A percentile compares a stretch with the other conserved stretches of the same genome.
phyloP scores from a whole-genome alignment of 2,888 invertebrate genomes.

The Protophormia terraenovae region DNA sequence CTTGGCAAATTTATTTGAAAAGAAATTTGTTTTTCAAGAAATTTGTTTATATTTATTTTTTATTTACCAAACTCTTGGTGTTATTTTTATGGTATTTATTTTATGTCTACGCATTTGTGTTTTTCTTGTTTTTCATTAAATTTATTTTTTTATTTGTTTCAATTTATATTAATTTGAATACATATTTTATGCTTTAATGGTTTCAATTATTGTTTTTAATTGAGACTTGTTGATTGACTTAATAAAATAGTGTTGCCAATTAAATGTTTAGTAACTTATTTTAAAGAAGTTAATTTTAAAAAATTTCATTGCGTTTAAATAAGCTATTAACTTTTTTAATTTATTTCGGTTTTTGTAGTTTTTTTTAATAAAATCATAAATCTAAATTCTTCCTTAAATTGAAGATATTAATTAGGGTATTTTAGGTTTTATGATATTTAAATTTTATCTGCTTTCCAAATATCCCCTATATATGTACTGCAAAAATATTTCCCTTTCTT shows the following conservation, averaged over 20 bases:
- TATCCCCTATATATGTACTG: too few relatives aligned
- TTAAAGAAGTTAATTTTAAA: neutral
- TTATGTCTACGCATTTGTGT: neutral
- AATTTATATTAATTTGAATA: slow-evolving; percentile 3
- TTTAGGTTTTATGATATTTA: too few relatives aligned
- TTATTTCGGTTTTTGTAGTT: too few relatives aligned
- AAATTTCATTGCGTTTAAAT: too few relatives aligned
- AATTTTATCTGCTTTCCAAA: too few relatives aligned
- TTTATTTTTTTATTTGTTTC: neutral
- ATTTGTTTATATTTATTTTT: slow-evolving; percentile 18
- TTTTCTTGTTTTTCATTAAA: slow-evolving; percentile 15
- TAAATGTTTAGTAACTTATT: neutral
- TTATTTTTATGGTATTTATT: neutral
- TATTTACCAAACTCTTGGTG: neutral
- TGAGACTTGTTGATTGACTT: neutral
- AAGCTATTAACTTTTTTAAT: too few relatives aligned
- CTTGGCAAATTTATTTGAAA: slow-evolving; percentile 6
- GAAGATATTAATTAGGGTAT: too few relatives aligned
- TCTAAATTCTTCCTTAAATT: too few relatives aligned
- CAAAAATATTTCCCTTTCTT: too few relatives aligned
- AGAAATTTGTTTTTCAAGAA: slow-evolving; percentile 1
- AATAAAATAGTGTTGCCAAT: neutral
- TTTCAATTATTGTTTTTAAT: slow-evolving; percentile 2
- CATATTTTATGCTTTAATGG: neutral
- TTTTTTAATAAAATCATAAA: too few relatives aligned